Conservation (phyloP, 2,113 vertebrate species). For the Oncorhynchus keta region DNA sequence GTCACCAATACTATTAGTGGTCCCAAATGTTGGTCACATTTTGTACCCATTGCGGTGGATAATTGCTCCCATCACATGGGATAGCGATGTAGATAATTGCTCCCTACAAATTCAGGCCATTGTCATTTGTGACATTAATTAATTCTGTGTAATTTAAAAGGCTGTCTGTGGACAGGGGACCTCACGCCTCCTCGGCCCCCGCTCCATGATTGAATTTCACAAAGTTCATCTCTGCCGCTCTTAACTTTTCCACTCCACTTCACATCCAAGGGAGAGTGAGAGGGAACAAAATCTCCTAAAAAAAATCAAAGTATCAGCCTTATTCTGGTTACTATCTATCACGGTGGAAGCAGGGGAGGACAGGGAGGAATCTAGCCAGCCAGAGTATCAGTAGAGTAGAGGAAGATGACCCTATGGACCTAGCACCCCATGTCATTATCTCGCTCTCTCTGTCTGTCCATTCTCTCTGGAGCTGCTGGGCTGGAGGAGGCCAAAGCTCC, state of each 20-base stretch:
- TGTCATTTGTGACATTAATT: constrained; percentile 62
- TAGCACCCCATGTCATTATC: constrained; percentile 61
- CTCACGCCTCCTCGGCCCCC: constrained; percentile 54
- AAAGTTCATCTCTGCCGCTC: constrained; percentile 52
- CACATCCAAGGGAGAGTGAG: constrained; percentile 18
- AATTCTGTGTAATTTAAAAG: constrained; percentile 60
- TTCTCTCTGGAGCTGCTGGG: constrained; percentile 49
- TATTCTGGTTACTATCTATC: constrained; percentile 68
- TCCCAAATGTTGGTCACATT: neutral
- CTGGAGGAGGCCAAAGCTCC: constrained; percentile 9
- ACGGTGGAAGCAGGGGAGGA: constrained; percentile 62
- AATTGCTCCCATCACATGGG: constrained; percentile 28
- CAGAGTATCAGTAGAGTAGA: constrained; percentile 51
- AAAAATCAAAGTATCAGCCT: constrained; percentile 55
- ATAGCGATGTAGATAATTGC: constrained; percentile 60
- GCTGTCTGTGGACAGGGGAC: constrained; percentile 51
- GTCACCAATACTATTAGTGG: neutral
- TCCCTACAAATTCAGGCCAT: constrained; percentile 37
- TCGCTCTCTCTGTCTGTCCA: constrained; percentile 35
- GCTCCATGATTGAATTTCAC: constrained; percentile 62
- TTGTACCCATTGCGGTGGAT: constrained; percentile 20
- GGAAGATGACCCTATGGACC: constrained; percentile 61
- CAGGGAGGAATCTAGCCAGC: constrained; percentile 65
- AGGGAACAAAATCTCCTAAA: constrained; percentile 1
- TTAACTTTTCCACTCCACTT: constrained; percentile 54